Evolutionary conservation across 2,888 invertebrate genomes (phyloP), one percentile per base, ranked within the genome.

Genomic region (Chrysolina oricalcia): DNA sequence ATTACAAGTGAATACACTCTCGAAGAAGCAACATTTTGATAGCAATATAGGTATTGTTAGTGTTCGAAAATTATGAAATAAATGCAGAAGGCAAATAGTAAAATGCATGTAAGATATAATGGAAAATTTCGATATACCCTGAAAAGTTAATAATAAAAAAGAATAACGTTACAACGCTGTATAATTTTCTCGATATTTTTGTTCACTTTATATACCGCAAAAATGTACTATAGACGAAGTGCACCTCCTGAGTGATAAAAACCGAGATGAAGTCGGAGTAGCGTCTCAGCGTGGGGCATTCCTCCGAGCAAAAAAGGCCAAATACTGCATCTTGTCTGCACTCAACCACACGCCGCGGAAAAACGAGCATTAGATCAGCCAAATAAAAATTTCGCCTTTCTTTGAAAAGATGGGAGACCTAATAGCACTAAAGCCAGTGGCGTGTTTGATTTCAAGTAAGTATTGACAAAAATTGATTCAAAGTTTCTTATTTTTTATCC

Each of bases 241-340:
- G 10, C 27, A 67, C 67, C 50, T 67, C 50, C 50, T 67, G 67
- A 50, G 67, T 17, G 15, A 27, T 67, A 67, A 50, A 67, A 67
- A 67, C 23, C 11, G 15, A 11, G 53, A 19, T 53, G 17, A 35
- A 63, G 15, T 63, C 21, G 66, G 27, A 15, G 17, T 21, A 50
- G 48, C 23, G 23, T 48, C 48, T 50, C 50, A 50, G 66, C 66
- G 48, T 46, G 66, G 66, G 66, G 48, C 66, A 66, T 66, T 66
- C 23, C 66, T 8, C 19, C 48, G 27, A 50, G 48, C 66, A 48
- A 66, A 66, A 48, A 21, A 66, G 48, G 9, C 9, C 23, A 48
- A 35, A 66, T 23, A 17, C 50, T 48, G 48, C 66, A 59, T 64
- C 41, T 41, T 64, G 64, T 27, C 41, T 65, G 65, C 65, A 65